Conservation (phyloP, 2,888 invertebrate species). For the Linnaemya vulpina region DNA sequence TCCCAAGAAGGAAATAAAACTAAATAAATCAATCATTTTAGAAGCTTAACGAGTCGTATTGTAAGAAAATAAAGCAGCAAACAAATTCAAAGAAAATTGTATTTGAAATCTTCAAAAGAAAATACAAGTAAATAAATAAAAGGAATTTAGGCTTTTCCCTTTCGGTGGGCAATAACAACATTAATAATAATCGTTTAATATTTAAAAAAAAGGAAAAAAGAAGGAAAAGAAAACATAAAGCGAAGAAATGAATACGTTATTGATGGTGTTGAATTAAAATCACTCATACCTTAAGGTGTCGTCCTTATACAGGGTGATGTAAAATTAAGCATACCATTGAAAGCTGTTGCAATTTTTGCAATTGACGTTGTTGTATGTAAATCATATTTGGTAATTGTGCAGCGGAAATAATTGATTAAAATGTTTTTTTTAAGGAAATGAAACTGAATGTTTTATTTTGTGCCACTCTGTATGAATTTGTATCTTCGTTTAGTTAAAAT, state of each 20-base stretch:
- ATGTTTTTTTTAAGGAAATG: too few relatives aligned
- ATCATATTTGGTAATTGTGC: too few relatives aligned
- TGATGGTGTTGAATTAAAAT: slow-evolving; percentile 45
- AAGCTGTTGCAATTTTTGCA: too few relatives aligned
- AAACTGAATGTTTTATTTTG: too few relatives aligned
- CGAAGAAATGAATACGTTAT: slow-evolving; percentile 17
- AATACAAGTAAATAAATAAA: background rate
- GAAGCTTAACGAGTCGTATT: slow-evolving; percentile 48
- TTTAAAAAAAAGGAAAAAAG: background rate
- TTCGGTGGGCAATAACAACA: background rate
- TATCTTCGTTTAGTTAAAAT: too few relatives aligned
- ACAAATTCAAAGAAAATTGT: slow-evolving; percentile 17
- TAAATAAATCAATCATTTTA: slow-evolving; percentile 70
- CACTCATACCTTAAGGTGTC: slow-evolving; percentile 58
- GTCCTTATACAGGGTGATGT: too few relatives aligned
- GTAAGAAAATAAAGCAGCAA: slow-evolving; percentile 18
- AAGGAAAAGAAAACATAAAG: too few relatives aligned
- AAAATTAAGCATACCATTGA: too few relatives aligned
- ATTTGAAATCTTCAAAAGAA: background rate
- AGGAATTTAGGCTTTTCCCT: background rate
- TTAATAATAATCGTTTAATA: background rate
- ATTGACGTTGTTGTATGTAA: too few relatives aligned
- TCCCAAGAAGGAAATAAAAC: slow-evolving; percentile 13
- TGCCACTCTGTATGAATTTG: too few relatives aligned
- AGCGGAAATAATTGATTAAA: too few relatives aligned